A percentile compares a stretch with the other conserved stretches of the same genome.
phyloP scores from a whole-genome alignment of 2,113 vertebrate species.

The Otus sunia region DNA sequence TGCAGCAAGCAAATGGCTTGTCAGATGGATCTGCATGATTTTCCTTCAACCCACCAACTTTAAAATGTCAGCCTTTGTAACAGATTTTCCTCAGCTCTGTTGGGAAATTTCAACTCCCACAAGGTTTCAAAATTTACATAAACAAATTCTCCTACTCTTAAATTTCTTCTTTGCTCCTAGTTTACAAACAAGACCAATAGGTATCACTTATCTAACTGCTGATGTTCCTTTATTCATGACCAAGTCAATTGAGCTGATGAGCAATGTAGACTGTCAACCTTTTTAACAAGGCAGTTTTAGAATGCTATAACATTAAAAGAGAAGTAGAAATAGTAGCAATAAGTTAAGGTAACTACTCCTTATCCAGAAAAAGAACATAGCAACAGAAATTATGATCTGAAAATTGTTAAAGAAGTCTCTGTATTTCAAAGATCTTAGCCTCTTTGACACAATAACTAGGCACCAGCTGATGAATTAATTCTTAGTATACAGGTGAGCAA shows the following conservation, averaged over 20 bases:
- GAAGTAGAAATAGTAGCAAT: not conserved
- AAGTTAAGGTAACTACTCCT: not conserved
- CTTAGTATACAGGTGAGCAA: not conserved
- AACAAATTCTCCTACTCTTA: slow-evolving; percentile 32
- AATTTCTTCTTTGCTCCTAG: not conserved
- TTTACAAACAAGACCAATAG: not conserved
- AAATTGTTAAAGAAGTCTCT: not conserved
- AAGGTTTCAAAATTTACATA: not conserved
- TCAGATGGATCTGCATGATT: slow-evolving; percentile 24
- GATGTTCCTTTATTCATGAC: not conserved
- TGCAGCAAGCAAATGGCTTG: not conserved
- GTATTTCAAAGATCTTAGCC: not conserved
- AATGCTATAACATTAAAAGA: not conserved
- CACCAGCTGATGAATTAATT: not conserved
- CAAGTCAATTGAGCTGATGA: not conserved
- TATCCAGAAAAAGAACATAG: not conserved
- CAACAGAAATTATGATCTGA: not conserved
- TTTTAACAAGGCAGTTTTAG: not conserved
- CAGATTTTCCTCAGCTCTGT: slow-evolving; percentile 45
- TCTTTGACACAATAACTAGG: not conserved
- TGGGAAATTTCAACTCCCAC: slow-evolving; percentile 55
- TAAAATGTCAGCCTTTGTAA: slow-evolving; percentile 47
- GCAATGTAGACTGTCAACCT: not conserved
- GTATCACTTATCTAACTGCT: not conserved
- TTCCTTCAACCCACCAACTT: slow-evolving; percentile 4